Conservation (phyloP, 2,888 invertebrate species). For the Synanthedon tipuliformis region DNA sequence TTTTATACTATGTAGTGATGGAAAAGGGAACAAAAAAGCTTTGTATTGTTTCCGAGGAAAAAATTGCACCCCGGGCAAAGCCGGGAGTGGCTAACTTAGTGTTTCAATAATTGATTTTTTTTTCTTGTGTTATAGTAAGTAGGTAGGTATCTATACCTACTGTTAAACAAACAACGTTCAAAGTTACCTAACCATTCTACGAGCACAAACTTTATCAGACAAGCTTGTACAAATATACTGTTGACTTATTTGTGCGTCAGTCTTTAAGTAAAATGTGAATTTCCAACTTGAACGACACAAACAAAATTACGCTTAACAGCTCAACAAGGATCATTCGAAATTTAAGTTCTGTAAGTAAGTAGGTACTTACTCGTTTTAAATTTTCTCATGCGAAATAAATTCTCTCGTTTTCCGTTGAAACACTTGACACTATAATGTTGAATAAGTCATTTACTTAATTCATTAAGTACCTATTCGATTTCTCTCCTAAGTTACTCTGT, state of each 20-base stretch:
- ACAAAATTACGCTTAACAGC: constrained; percentile 7
- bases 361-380: constrained; percentile 7
- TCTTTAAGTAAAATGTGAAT: background rate
- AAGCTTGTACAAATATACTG: background rate
- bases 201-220: background rate
- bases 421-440: background rate
- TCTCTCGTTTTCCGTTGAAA: background rate
- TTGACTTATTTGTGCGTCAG: background rate
- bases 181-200: too few species aligned
- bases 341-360: constrained; percentile 12
- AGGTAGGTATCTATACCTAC: too few species aligned
- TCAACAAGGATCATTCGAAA: constrained; percentile 1
- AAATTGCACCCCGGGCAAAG: too few species aligned
- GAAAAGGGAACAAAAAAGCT: too few species aligned
- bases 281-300: constrained; percentile 9
- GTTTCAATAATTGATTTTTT: too few species aligned
- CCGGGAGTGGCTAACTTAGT: too few species aligned
- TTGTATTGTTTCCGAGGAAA: too few species aligned
- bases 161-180: too few species aligned
- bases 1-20: too few species aligned
- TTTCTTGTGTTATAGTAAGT: too few species aligned
- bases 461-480: background rate
- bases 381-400: background rate
- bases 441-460: background rate
- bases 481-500: background rate